These are phyloP conservation scores for Lamellibrachia columna DNA, from an alignment of 2,888 invertebrate species.

Conservation along the genomic window DNA sequence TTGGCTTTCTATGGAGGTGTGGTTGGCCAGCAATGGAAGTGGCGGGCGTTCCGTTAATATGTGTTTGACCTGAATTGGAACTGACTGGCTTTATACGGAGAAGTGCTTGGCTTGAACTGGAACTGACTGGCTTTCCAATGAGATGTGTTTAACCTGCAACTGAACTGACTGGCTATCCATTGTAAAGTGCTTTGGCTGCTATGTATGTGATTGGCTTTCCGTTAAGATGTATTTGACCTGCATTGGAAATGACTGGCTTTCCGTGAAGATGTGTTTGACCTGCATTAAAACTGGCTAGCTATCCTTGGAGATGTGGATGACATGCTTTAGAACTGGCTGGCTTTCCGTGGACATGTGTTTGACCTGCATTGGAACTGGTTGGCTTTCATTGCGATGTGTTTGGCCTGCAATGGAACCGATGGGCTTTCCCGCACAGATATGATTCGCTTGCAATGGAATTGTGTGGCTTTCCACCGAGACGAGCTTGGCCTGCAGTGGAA, in stretches of 20 bases:
- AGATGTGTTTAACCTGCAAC: not conserved
- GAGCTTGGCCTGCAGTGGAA: not conserved
- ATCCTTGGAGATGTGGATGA: no score
- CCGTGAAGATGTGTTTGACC: not conserved
- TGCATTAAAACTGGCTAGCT: no score
- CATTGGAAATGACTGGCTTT: not conserved
- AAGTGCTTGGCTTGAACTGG: no score
- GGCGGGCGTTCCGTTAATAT: not conserved
- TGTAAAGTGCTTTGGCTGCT: no score
- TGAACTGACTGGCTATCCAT: not conserved
- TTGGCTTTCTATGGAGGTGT: not conserved
- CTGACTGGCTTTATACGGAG: no score
- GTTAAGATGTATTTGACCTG: no score
- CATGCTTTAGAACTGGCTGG: not conserved
- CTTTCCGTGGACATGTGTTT: not conserved
- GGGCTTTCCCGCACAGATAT: no score
- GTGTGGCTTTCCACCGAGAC: not conserved
- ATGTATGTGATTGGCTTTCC: no score
- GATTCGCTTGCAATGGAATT: not conserved
- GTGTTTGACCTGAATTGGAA: not conserved
- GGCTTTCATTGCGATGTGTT: not conserved
- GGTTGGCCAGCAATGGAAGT: not conserved
- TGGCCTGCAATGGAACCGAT: not conserved
- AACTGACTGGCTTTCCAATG: no score
- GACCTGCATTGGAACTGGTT: not conserved